Evolutionary conservation across 1,140 invertebrate genomes (phyloP), one percentile per base, ranked within the genome.

Genomic region (Drosophila rufa): DNA sequence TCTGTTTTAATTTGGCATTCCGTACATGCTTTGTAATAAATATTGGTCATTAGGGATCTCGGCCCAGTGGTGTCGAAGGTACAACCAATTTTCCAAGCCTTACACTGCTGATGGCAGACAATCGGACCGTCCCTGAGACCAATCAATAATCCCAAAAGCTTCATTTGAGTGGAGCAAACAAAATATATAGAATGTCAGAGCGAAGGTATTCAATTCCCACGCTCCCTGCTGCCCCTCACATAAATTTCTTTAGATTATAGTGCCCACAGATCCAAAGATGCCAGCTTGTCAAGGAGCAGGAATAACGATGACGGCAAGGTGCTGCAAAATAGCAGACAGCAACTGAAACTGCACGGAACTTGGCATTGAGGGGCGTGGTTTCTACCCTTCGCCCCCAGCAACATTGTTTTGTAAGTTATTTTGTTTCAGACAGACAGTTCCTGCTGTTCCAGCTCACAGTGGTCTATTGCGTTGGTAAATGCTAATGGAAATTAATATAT

Each of bases 401-500:
- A 79, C 84, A 90, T 90, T 90, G 84, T 89, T 89, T 90, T 80
- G 84, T 89, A 90, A 89, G 90, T 89, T 89, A 90, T 89, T 89
- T 89, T 84, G 75, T 87, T 89, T 84, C 61, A 80, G 84, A 84
- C 84, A 90, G 84, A 90, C 84, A 90, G 84, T 81, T 87, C 64
- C 59, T n/a, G n/a, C n/a, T n/a, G n/a, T n/a, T n/a, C n/a, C n/a
- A 36, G 0, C 8, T 12, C 1, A 56, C 53, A 56, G 53, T 56
- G 53, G 36, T 55, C 2, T 19, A 22, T 2, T 0, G 2, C 15
- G 7, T 2, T 2, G 8, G 17, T 14, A 38, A 22, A 14, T 27
- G 7, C 2, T 14, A 36, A 19, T 12, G 0, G 9, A 22, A 6
- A n/a, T 38, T 5, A 5, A 33, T 7, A 8, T 7, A 0, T 7